A percentile compares a stretch with the other conserved stretches of the same genome.
Conservation (phyloP, 2,113 vertebrate species). For the Hippocampus comes region DNA sequence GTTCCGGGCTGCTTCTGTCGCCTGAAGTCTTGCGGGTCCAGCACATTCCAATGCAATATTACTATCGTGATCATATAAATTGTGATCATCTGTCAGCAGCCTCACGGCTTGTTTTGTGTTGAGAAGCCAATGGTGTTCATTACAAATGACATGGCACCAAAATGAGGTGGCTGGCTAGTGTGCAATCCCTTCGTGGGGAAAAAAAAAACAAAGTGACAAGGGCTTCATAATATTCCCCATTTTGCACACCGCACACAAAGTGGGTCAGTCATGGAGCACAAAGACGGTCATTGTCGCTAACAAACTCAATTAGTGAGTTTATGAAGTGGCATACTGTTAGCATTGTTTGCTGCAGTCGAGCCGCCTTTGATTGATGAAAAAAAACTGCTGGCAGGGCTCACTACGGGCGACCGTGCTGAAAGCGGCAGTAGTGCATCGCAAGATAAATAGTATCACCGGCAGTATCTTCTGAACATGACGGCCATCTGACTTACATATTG, state of each 20-base stretch:
- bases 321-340: conserved; percentile 63
- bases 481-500: not conserved
- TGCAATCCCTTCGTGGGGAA: conserved; percentile 35
- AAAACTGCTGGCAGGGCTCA: conserved; percentile 52
- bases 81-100: not conserved
- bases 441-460: not conserved
- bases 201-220: conserved; percentile 9
- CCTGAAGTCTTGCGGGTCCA: conserved; percentile 61
- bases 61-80: not conserved
- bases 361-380: conserved; percentile 61
- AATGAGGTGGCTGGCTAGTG: conserved; percentile 21
- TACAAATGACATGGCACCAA: conserved; percentile 19
- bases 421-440: not conserved
- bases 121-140: not conserved
- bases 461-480: not conserved
- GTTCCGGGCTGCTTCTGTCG: conserved; percentile 43
- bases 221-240: not conserved
- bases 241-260: conserved; percentile 6
- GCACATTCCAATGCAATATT: not conserved
- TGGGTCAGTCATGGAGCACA: conserved; percentile 10
- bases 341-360: conserved; percentile 56
- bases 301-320: not conserved
- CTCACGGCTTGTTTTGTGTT: not conserved
- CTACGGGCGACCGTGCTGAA: not conserved
- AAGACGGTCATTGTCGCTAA: not conserved